Evolutionary conservation across 2,113 vertebrate species (phyloP), one percentile per base, ranked within the genome.

Genomic region (Oreochromis niloticus): DNA sequence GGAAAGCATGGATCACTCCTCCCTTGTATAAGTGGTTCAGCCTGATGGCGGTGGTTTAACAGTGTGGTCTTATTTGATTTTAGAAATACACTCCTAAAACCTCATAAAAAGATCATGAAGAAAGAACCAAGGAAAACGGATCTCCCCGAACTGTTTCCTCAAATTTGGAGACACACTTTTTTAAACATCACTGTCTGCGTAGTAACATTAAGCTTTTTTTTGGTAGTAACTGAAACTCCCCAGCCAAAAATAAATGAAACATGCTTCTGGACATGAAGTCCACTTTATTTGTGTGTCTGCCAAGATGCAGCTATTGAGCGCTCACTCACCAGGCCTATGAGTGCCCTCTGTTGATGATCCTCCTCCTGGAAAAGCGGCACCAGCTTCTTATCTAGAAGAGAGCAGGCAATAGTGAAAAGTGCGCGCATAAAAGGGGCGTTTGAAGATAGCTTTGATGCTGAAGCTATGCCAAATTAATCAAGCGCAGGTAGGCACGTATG

Each of bases 281-380:
- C 71, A 78, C 71, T 50, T 50, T 50, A 78, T 75, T 75, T 30
- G 24, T 55, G n/a, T 78, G 46, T 78, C 43, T 43, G 54, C 9
- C 4, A 81, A 43, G 36, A 43, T 46, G 9, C 22, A 46, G 13
- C 9, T 19, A 12, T 14, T 82, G 52, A 54, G 34, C 2, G 22
- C 22, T 63, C 61, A 91, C 98, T 91, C 96, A 99, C 98, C 97
- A 98, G 95, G 84, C 98, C 98, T 81, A 97, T 96, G 30, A 98
- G 97, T 82, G 96, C 91, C 80, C 96, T 97, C 95, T 99, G 98
- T 55, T 96, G 96, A 80, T 90, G 94, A 84, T 99, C 98, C 22
- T 99, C 98, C 93, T 98, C 98, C 91, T 98, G 97, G 91, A 98
- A 97, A 71, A 99, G 96, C n/a, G 97, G 98, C 36, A 95, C 95